These are phyloP conservation scores for Marisa cornuarietis DNA, from an alignment of 1,140 invertebrate genomes.

Conservation along the genomic window DNA sequence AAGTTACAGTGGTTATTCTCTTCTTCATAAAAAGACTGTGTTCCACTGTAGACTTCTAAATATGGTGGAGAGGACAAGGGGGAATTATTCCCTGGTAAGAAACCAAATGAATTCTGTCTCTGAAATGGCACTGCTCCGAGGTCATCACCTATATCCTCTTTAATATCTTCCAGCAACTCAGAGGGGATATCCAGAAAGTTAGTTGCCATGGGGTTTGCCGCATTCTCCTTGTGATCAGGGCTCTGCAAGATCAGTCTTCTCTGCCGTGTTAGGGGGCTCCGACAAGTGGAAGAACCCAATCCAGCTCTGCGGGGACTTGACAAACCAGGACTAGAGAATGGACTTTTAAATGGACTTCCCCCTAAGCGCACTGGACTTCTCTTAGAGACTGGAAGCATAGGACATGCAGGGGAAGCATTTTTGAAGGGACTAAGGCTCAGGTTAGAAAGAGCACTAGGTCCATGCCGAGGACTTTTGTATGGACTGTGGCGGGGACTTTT, in stretches of 20 bases:
- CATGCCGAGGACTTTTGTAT: slow-evolving; percentile 28
- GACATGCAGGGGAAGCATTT: slow-evolving; percentile 19
- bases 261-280: slow-evolving; percentile 13
- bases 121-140: slow-evolving; percentile 14
- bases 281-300: not conserved
- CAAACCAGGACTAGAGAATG: slow-evolving; percentile 2
- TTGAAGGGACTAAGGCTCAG: slow-evolving; percentile 27
- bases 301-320: slow-evolving; percentile 2
- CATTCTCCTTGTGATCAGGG: not conserved
- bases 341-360: slow-evolving; percentile 22
- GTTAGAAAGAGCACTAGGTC: slow-evolving; percentile 28
- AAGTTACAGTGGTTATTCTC: too few relatives aligned
- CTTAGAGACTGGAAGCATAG: slow-evolving; percentile 31
- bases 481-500: slow-evolving; percentile 18
- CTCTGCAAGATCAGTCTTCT: slow-evolving; percentile 17
- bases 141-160: slow-evolving; percentile 8
- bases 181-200: slow-evolving; percentile 2
- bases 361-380: slow-evolving; percentile 27
- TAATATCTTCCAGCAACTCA: not conserved
- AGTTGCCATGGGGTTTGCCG: not conserved
- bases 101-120: slow-evolving; percentile 17
- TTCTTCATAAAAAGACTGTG: too few relatives aligned
- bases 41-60: not conserved
- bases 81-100: not conserved
- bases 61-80: not conserved